Percentiles rank a stretch among this genome's conserved stretches.
These are phyloP conservation scores for Apotomis turbidana DNA, from an alignment of 2,888 invertebrate genomes.

Conservation along the genomic window DNA sequence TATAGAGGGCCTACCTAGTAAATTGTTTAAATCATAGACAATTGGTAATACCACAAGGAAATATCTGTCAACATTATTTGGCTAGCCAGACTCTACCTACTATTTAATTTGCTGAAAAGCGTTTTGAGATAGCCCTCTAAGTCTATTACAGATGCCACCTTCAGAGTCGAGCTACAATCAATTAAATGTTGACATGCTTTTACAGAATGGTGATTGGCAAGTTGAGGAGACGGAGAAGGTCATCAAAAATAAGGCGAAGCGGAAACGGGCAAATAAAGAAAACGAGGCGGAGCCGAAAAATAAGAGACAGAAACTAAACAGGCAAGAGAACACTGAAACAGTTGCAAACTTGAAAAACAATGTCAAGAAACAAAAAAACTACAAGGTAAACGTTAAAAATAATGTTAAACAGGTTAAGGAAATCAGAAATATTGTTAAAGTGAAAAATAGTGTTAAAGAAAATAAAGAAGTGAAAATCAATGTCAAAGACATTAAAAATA, in stretches of 20 bases:
- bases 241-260: conserved; percentile 51
- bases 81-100: too few relatives aligned
- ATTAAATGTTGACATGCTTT: neutral
- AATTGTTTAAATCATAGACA: too few relatives aligned
- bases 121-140: too few relatives aligned
- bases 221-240: conserved; percentile 58
- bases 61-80: too few relatives aligned
- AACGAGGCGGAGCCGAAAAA: conserved; percentile 52
- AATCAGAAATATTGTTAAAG: conserved; percentile 9
- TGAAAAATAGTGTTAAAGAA: conserved; percentile 26
- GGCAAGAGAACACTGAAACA: conserved; percentile 31
- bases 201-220: conserved; percentile 66
- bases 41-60: too few relatives aligned
- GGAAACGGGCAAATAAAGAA: conserved; percentile 59
- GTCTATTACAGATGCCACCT: too few relatives aligned
- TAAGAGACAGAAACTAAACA: conserved; percentile 46
- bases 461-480: conserved; percentile 23
- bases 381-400: conserved; percentile 40
- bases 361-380: conserved; percentile 2
- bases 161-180: too few relatives aligned
- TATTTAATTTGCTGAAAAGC: too few relatives aligned
- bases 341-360: conserved; percentile 19
- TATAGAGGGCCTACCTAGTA: too few relatives aligned
- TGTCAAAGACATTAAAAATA: too few relatives aligned
- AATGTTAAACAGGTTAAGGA: conserved; percentile 9